phyloP scores from a whole-genome alignment of 2,888 invertebrate species.

The Eupithecia pulchellata region DNA sequence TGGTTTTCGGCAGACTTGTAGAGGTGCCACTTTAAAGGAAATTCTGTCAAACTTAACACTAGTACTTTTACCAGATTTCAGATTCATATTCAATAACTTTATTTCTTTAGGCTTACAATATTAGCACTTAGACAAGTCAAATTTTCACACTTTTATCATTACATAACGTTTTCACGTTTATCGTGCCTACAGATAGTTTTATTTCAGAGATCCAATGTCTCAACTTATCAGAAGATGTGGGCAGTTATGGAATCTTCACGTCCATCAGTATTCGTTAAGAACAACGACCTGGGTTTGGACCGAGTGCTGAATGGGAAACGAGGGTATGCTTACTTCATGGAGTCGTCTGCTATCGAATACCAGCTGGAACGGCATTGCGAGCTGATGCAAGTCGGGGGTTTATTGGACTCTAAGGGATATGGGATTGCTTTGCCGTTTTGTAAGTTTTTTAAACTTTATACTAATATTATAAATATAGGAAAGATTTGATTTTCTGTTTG shows the following conservation, averaged over 20 bases:
- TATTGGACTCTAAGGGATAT: constrained; percentile 95
- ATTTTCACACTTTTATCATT: no score
- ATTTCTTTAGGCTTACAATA: no score
- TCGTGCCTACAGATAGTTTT: neutral
- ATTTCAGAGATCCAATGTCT: constrained; percentile 92
- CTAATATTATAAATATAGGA: no score
- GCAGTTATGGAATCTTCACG: constrained; percentile 94
- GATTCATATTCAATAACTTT: no score
- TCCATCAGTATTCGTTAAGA: constrained; percentile 92
- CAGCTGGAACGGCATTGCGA: constrained; percentile 94
- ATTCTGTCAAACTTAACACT: neutral
- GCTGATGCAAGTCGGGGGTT: constrained; percentile 91
- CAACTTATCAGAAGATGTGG: constrained; percentile 97
- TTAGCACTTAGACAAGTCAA: no score
- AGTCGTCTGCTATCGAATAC: constrained; percentile 97
- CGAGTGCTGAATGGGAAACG: constrained; percentile 92
- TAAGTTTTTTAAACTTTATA: constrained; percentile 71
- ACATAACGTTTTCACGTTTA: no score
- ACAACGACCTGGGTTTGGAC: constrained; percentile 94
- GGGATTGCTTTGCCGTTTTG: constrained; percentile 96
- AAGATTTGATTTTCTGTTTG: no score
- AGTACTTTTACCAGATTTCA: no score
- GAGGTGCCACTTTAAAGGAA: neutral
- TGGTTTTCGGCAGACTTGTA: neutral
- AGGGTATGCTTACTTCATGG: constrained; percentile 97